Percentiles rank a stretch among this genome's conserved stretches.
Conservation (phyloP, 2,113 vertebrate genomes). For the Melanostigma gelatinosum region DNA sequence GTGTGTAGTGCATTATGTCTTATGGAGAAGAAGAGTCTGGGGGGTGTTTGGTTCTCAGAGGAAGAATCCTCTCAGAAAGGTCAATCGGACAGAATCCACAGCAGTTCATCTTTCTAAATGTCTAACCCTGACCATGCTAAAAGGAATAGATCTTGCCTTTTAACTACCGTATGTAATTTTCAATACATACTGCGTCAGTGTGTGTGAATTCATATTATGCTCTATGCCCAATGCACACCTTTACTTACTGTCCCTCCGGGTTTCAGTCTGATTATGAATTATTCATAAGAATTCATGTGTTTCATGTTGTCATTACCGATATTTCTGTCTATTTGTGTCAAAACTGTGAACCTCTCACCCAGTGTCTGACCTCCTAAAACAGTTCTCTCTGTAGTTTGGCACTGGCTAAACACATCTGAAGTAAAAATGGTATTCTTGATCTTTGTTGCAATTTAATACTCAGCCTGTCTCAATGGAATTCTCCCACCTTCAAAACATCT, state of each 20-base stretch:
- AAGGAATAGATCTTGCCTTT: neutral
- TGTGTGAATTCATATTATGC: neutral
- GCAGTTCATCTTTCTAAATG: neutral
- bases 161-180: too few species aligned
- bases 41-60: neutral
- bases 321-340: neutral
- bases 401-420: constrained; percentile 1
- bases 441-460: neutral
- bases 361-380: neutral
- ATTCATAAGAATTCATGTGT: neutral
- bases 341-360: neutral
- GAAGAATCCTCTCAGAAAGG: constrained; percentile 9
- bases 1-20: neutral
- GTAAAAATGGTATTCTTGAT: constrained; percentile 13
- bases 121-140: neutral
- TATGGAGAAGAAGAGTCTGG: neutral
- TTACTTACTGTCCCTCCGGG: neutral
- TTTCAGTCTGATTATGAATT: neutral
- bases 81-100: constrained; percentile 3
- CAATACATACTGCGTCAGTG: neutral
- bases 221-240: neutral
- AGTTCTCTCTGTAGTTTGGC: neutral
- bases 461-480: neutral
- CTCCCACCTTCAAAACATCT: constrained; percentile 24
- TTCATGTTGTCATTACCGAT: neutral